Evolutionary conservation across 2,888 invertebrate species (phyloP).

Genomic region (Drosophila nr. perissopoda): DNA sequence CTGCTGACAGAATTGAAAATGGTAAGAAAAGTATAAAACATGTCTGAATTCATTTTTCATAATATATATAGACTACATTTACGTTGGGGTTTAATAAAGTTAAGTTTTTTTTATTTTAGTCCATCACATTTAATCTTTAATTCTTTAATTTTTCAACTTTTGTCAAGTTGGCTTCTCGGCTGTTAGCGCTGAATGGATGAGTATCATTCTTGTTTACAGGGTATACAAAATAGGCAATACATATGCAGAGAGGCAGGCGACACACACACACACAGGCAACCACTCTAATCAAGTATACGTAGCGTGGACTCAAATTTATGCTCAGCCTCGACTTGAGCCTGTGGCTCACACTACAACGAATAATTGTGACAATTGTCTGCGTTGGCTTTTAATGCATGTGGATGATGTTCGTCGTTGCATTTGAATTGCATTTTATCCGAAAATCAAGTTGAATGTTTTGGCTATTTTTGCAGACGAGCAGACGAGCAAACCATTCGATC

Average conservation of each 20-base stretch:
- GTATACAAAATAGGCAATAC: conserved; percentile 17
- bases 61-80: not conserved
- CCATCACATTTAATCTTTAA: no score
- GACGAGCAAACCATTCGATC: conserved; percentile 53
- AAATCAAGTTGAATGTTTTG: conserved; percentile 73
- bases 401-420: conserved; percentile 26
- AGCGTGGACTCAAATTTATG: conserved; percentile 50
- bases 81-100: not conserved
- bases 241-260: not conserved
- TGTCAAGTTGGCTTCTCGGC: not conserved
- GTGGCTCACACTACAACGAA: conserved; percentile 36
- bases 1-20: no score
- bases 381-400: conserved; percentile 41
- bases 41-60: no score
- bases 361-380: conserved; percentile 62
- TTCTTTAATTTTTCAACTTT: no score
- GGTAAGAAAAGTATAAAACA: no score
- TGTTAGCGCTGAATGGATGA: no score
- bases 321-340: conserved; percentile 14
- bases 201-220: not conserved
- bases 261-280: not conserved
- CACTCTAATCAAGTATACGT: conserved; percentile 63
- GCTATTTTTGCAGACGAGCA: conserved; percentile 55
- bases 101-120: not conserved
- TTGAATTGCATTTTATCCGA: conserved; percentile 53